Percentiles rank a stretch among this genome's conserved stretches.
These are phyloP conservation scores for Gastracanthus pulcherrimus DNA, from an alignment of 2,888 invertebrate species.

Conservation along the genomic window DNA sequence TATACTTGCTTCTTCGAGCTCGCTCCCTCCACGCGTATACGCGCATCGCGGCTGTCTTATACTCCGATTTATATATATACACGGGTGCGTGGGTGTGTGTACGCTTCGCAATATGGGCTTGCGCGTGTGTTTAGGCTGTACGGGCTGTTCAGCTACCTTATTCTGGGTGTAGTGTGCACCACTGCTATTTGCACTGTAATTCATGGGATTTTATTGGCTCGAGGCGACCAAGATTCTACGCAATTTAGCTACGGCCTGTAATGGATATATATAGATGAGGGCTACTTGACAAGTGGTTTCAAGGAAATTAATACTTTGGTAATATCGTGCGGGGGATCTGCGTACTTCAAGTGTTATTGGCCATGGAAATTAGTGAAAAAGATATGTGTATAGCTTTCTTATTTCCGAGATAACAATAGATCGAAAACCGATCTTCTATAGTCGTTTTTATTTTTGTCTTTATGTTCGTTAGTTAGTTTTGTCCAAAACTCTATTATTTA, in stretches of 20 bases:
- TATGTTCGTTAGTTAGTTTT: no score
- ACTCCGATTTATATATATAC: conserved; percentile 23
- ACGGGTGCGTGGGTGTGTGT: background rate
- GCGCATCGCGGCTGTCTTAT: background rate
- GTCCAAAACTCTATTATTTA: no score
- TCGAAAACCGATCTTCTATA: no score
- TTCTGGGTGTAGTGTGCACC: background rate
- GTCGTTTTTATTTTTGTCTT: no score
- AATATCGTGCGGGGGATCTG: background rate
- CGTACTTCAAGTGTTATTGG: background rate
- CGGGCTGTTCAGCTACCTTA: background rate
- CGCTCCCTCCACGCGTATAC: background rate
- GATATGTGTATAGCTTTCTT: no score
- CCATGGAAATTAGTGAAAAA: no score
- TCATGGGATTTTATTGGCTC: conserved; percentile 37
- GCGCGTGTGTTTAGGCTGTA: background rate
- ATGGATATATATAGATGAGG: background rate
- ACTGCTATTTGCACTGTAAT: conserved; percentile 29
- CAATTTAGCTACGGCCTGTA: background rate
- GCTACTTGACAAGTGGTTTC: background rate
- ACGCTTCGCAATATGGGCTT: background rate
- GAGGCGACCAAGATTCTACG: conserved; percentile 1
- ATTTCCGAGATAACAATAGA: no score
- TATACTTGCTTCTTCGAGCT: no score
- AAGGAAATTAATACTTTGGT: background rate